Evolutionary conservation across 1,140 invertebrate genomes (phyloP), one percentile per base, ranked within the genome.

Genomic region (Medauroidea extradentata): DNA sequence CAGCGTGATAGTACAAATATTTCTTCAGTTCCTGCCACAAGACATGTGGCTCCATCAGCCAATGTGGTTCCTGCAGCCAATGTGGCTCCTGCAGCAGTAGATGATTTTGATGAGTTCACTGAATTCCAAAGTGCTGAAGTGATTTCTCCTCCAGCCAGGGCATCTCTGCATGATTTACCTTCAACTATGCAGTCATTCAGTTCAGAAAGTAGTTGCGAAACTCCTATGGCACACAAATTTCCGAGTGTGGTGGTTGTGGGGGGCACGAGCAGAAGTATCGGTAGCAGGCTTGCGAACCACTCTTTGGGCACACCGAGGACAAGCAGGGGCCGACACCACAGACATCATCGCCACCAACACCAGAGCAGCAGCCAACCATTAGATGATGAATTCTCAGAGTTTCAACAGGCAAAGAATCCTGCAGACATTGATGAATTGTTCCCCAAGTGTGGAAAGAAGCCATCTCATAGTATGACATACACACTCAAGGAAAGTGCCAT

Each of bases 91-190:
- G 24, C 39, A 18, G 13, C 29, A 3, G 57, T 50, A 18, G 34
- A 18, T n/a, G 68, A 68, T 46, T 72, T 74, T 53, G 82, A 84
- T 65, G 81, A 83, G 21, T 85, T 82, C 69, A 79, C 78, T 11
- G 83, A 84, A 51, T 84, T 84, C 62, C 81, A 83, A 64, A 81
- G 80, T 60, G 81, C 81, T 38, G 71, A 34, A 34, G 29, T 34
- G 5, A 34, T 34, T 34, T 11, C 29, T 7, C 5, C 29, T 7
- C 29, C 29, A 7, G 11, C 29, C 29, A 5, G 9, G 53, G 23
- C 5, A 23, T 34, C 24, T 3, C 19, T 16, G 24, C 2, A n/a
- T n/a, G 34, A 55, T 14, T 18, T 13, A 2, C 53, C n/a, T 50
- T 27, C 39, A 23, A 23, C 24, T 50, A 14, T 41, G n/a, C 39